Conservation (phyloP, 2,113 vertebrate species). For the Dicaeum eximium region DNA sequence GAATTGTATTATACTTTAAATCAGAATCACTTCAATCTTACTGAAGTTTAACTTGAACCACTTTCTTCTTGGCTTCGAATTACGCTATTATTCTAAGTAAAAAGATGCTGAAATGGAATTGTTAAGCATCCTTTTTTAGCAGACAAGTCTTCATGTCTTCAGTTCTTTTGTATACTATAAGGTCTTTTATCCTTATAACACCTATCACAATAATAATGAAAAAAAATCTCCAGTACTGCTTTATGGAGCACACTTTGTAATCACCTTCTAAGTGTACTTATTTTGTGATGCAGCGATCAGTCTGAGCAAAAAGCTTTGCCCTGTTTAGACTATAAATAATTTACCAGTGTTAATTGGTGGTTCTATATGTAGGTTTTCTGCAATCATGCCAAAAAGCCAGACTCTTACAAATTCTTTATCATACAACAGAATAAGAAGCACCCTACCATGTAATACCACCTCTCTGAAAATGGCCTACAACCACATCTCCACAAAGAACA, state of each 20-base stretch:
- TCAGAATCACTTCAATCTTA: neutral
- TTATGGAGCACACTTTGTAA: slow-evolving; percentile 3
- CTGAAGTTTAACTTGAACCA: neutral
- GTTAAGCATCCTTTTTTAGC: neutral
- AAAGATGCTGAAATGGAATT: slow-evolving; percentile 8
- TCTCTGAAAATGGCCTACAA: neutral
- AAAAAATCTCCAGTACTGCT: neutral
- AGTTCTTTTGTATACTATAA: neutral
- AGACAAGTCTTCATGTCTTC: neutral
- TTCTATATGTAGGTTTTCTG: neutral
- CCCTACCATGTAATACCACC: neutral
- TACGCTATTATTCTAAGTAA: neutral
- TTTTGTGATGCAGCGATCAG: neutral
- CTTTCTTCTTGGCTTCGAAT: neutral
- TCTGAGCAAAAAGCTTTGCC: neutral
- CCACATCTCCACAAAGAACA: neutral
- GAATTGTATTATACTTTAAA: neutral
- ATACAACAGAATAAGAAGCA: neutral
- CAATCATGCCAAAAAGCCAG: neutral
- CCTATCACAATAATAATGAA: neutral
- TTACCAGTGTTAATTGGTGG: slow-evolving; percentile 17
- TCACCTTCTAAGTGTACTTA: slow-evolving; percentile 4
- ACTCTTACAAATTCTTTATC: neutral
- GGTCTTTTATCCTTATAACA: neutral
- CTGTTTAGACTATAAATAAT: slow-evolving; percentile 43